Evolutionary conservation across 1,140 invertebrate genomes (phyloP), one percentile per base, ranked within the genome.

Genomic region (Solen grandis): DNA sequence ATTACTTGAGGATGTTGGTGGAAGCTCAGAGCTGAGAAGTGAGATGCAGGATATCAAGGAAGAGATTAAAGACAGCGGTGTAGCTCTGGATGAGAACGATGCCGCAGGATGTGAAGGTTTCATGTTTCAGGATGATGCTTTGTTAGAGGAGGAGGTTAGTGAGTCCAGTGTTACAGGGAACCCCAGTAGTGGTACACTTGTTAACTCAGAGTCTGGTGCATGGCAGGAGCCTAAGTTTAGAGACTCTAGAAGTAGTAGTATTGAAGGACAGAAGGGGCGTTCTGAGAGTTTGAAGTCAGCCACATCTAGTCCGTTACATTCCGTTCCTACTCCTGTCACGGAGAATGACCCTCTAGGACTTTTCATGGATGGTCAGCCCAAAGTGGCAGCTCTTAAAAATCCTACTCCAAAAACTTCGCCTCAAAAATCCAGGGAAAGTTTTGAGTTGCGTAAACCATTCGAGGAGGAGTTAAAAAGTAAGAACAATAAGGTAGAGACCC

Each of bases 341-440:
- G 95, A 97, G 89, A 97, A 97, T 90, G 97, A 98, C 93, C 97
- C 97, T 0, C 92, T 98, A 31, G 97, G 97, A 13, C 96, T 97
- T 33, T 93, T 97, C 52, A 93, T 76, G 27, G 75, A 73, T 29
- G 38, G 5, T 5, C 41, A 54, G 22, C 27, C 13, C 22, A 54
- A 16, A 16, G 2, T 25, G 36, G 14, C 46, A 29, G 41, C 14
- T 27, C 27, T 35, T 19, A 29, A 22, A 33, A 41, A 22, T 2
- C 13, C 0, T 54, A 46, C 10, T 31, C 62, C 46, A 78, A 65
- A 78, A 31, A 25, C 16, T 33, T 78, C 75, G 22, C 75, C 75
- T 29, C 60, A 59, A 22, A 78, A 78, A 57, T 46, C 46, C 19
- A 38, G 52, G 38, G 65, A 78, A 68, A 66, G 66, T 19, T 78